A percentile compares a stretch with the other conserved stretches of the same genome.
phyloP scores from a whole-genome alignment of 53 echinoderm and acorn worm species.

The Patiria pectinifera region DNA sequence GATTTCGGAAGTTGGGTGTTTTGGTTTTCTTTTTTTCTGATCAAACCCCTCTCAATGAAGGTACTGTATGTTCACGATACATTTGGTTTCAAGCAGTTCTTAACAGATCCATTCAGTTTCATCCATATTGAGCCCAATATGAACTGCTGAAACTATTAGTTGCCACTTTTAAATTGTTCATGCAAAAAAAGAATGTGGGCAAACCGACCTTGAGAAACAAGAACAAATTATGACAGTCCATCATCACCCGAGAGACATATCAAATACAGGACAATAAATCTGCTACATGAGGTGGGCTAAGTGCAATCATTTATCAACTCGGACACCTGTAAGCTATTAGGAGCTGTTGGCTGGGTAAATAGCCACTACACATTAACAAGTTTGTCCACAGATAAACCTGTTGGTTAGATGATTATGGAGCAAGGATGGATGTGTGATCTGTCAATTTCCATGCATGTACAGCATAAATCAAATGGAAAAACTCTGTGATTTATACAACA shows the following conservation, averaged over 20 bases:
- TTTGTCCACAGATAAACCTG: constrained; percentile 32
- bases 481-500: background rate
- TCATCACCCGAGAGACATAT: background rate
- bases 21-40: too few species aligned
- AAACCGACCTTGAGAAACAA: background rate
- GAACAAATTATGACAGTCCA: background rate
- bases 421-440: background rate
- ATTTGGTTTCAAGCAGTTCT: too few species aligned
- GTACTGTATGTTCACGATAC: too few species aligned
- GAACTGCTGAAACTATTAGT: too few species aligned
- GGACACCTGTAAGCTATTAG: background rate
- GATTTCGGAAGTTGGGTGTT: too few species aligned
- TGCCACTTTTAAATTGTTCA: too few species aligned
- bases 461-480: background rate
- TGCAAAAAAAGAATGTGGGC: too few species aligned
- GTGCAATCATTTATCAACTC: background rate
- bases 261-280: constrained; percentile 23
- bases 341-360: background rate
- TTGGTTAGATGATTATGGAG: background rate
- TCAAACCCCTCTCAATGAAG: too few species aligned
- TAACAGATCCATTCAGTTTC: too few species aligned
- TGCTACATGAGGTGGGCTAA: background rate
- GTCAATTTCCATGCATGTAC: background rate
- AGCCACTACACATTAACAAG: background rate
- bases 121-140: too few species aligned